Evolutionary conservation across 2,113 vertebrate genomes (phyloP), one percentile per base, ranked within the genome.

Genomic region (Tautogolabrus adspersus): DNA sequence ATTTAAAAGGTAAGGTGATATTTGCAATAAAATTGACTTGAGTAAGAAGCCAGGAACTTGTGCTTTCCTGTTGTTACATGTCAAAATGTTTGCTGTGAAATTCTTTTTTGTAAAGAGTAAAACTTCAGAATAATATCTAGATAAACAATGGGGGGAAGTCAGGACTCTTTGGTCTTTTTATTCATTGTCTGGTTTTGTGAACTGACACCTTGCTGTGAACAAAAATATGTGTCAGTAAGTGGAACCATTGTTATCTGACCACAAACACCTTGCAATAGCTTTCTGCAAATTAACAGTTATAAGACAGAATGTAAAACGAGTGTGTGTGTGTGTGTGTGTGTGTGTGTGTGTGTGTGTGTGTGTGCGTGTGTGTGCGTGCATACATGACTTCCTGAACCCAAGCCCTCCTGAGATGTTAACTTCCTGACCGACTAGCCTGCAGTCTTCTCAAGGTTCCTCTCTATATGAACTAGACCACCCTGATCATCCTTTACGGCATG

Each of bases 351-450:
- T 22, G 6, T 30, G 12, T 54, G 10, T 23, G 18, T 4, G n/a
- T n/a, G n/a, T n/a, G n/a, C n/a, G 30, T 34, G 30, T 34, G 30
- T 34, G 30, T 34, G 18, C 2, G 30, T 30, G 18, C 46, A 5
- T 23, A 13, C 2, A 13, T 47, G 21, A 65, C 52, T 81, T 79
- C 73, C 59, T 75, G 44, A 60, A 57, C 19, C 10, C 10, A 8
- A 40, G 44, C 46, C 56, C 55, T 75, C 54, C 68, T 30, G 80
- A 79, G 56, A 66, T 87, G 64, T 26, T 79, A 10, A 89, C 81
- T 82, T 91, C 77, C 86, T 82, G 73, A 57, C 42, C 57, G 11
- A 22, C 59, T 81, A 56, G 86, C 73, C 57, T 38, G 6, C 23
- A 40, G 67, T 58, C 56, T n/a, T 42, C 13, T 37, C 46, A 44